Evolutionary conservation across 2,797 vertebrate genomes (phyloP), one percentile per base, ranked within the genome.

Genomic region (Ficedula albicollis): DNA sequence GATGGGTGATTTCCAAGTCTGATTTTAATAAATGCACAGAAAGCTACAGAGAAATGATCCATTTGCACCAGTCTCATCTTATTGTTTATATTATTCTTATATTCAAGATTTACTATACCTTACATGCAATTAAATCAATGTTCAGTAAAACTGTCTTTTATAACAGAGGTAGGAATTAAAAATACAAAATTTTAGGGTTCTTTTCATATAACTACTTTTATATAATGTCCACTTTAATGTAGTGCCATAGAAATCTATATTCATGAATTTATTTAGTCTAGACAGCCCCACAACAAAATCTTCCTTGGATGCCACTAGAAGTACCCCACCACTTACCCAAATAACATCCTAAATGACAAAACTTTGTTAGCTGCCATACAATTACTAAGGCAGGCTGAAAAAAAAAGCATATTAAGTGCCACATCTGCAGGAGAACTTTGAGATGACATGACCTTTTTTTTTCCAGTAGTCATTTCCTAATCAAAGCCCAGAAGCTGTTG

Each of bases 401-500:
- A 34, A 25, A 27, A 34, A 14, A 38, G 3, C 34, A 64, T n/a
- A 15, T 70, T 23, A 51, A 64, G 21, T n/a, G 29, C 11, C n/a
- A 11, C 30, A 34, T 52, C 48, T 63, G 59, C 55, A 52, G 48
- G 15, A 29, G 38, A 78, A 9, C 19, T 69, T 19, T 15, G 48
- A 75, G 58, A 59, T 48, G 17, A 59, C 6, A 21, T 6, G 7
- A 81, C 18, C 78, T 75, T 49, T 36, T 38, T 26, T 13, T 5
- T 5, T 2, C 18, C 54, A 79, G 70, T 39, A 96, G 36, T 83
- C 32, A 80, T 95, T 95, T 89, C 58, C 73, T 74, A 94, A 94
- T 94, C 77, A 81, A 93, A 90, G 81, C 49, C 38, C 89, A 89
- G 52, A 62, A 92, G 59, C 54, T 90, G 80, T 56, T 96, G 51